phyloP scores from a whole-genome alignment of 2,797 vertebrate species.

The Melanotaenia trifasciata region DNA sequence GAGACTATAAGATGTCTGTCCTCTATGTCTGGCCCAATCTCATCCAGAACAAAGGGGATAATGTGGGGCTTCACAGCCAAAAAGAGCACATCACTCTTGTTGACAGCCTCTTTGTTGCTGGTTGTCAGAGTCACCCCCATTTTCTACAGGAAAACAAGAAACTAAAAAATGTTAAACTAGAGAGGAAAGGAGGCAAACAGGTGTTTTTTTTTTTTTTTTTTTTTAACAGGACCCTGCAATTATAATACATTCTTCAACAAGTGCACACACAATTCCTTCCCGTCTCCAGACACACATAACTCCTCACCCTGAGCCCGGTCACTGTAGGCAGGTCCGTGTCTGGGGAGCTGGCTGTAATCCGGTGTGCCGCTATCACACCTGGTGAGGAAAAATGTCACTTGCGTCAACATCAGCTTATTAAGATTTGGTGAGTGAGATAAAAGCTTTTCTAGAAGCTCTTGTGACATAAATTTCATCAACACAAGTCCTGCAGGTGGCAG shows the following conservation, averaged over 20 bases:
- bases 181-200: background rate
- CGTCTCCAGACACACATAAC: background rate
- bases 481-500: background rate
- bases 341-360: constrained; percentile 93
- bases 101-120: constrained; percentile 93
- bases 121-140: constrained; percentile 91
- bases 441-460: background rate
- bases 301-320: constrained; percentile 87
- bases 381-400: background rate
- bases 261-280: no score
- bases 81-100: constrained; percentile 92
- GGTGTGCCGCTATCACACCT: constrained; percentile 90
- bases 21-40: constrained; percentile 92
- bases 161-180: background rate
- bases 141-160: constrained; percentile 77
- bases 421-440: background rate
- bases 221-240: constrained; percentile 1
- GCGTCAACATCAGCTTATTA: background rate
- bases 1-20: constrained; percentile 93
- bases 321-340: constrained; percentile 92
- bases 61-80: constrained; percentile 95
- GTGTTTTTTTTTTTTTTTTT: background rate
- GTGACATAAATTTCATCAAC: background rate
- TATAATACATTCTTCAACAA: background rate
- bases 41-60: constrained; percentile 95